A percentile compares a stretch with the other conserved stretches of the same genome.
These are phyloP conservation scores for Xerus rutilus DNA, from an alignment of 2,797 vertebrate species.

Conservation along the genomic window DNA sequence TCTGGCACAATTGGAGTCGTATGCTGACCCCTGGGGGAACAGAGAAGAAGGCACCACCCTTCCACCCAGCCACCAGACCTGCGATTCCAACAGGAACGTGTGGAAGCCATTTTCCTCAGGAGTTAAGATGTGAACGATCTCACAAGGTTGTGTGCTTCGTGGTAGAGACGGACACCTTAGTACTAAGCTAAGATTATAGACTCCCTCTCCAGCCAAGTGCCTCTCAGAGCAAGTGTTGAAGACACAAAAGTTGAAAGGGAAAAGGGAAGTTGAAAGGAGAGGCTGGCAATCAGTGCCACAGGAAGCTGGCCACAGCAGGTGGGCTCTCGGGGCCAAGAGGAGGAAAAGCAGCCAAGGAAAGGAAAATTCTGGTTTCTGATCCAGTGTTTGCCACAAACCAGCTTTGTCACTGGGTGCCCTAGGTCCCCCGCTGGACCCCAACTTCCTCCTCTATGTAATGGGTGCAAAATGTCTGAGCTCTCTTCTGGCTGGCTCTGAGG, in stretches of 20 bases:
- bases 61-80: no score
- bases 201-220: fast-evolving
- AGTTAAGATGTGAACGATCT: background rate
- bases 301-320: no score
- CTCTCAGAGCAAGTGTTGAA: background rate
- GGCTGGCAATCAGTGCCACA: background rate
- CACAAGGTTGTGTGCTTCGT: fast-evolving
- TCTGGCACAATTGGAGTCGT: fast-evolving
- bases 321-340: background rate
- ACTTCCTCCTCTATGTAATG: background rate
- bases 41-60: background rate
- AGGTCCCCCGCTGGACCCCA: no score
- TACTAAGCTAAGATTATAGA: background rate
- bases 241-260: background rate
- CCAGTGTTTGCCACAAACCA: background rate
- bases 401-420: background rate
- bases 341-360: fast-evolving
- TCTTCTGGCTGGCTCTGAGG: background rate
- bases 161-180: background rate
- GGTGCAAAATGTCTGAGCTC: no score
- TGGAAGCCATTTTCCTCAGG: background rate
- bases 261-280: background rate
- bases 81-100: fast-evolving
- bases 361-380: background rate
- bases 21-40: no score